phyloP scores from a whole-genome alignment of 2,113 vertebrate genomes.

The Callionymus lyra region DNA sequence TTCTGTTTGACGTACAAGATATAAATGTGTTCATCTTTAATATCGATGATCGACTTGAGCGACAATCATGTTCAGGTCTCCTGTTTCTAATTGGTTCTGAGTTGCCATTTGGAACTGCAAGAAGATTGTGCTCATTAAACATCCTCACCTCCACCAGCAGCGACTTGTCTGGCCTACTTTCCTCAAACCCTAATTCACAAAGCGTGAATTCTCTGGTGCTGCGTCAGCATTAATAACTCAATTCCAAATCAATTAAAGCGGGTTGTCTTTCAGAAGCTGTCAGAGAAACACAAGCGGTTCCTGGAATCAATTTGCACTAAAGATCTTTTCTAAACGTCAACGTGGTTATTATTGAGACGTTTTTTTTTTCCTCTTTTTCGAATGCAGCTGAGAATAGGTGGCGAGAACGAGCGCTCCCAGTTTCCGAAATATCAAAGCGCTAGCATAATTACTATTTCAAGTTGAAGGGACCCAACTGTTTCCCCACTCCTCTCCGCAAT shows the following conservation, averaged over 20 bases:
- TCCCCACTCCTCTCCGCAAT: constrained; percentile 30
- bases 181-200: constrained; percentile 14
- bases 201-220: constrained; percentile 8
- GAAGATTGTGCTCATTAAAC: too few species aligned
- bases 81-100: too few species aligned
- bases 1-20: too few species aligned
- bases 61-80: too few species aligned
- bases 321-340: constrained; percentile 29
- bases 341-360: constrained; percentile 35
- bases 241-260: constrained; percentile 36
- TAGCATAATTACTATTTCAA: constrained; percentile 67
- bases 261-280: constrained; percentile 19
- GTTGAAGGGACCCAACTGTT: constrained; percentile 53
- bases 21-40: too few species aligned
- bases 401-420: constrained; percentile 29
- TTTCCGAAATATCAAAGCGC: constrained; percentile 58
- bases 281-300: constrained; percentile 1
- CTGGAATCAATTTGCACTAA: constrained; percentile 33
- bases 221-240: constrained; percentile 8
- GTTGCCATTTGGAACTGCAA: too few species aligned
- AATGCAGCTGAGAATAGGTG: constrained; percentile 35
- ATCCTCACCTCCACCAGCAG: too few species aligned
- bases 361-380: constrained; percentile 19
- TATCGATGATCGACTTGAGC: too few species aligned
- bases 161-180: constrained; percentile 1